Percentiles rank a stretch among this genome's conserved stretches.
Conservation (phyloP, 1,140 invertebrate species). For the Papilio machaon region DNA sequence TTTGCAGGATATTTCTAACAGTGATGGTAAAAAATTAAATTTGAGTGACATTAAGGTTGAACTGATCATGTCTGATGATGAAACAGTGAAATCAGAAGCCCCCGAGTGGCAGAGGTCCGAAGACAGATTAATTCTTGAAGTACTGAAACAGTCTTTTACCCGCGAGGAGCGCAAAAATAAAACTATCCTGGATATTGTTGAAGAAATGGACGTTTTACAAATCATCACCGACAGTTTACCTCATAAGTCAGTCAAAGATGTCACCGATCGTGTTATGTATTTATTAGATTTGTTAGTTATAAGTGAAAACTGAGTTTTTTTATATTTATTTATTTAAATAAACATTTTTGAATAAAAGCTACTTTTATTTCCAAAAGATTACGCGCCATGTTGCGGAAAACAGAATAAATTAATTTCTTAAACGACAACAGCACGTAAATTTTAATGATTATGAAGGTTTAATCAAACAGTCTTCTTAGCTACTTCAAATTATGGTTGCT, state of each 20-base stretch:
- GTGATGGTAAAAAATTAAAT: neutral
- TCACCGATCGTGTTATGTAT: conserved; percentile 61
- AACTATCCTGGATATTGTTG: conserved; percentile 64
- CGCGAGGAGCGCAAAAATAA: conserved; percentile 57
- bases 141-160: conserved; percentile 57
- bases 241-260: conserved; percentile 55
- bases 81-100: conserved; percentile 54
- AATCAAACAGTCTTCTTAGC: no score
- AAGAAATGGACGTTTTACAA: conserved; percentile 58
- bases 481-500: no score
- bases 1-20: conserved; percentile 44
- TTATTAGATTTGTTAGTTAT: conserved; percentile 59
- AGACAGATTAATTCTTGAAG: conserved; percentile 69
- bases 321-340: neutral
- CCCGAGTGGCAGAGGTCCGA: conserved; percentile 70
- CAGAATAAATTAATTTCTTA: no score
- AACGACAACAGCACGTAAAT: no score
- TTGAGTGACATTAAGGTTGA: conserved; percentile 19
- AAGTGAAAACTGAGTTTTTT: conserved; percentile 41
- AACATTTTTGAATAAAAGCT: neutral
- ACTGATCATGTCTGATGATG: conserved; percentile 52
- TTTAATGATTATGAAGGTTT: no score
- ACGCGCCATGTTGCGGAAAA: no score
- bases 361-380: neutral
- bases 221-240: conserved; percentile 52